Evolutionary conservation across 1,140 invertebrate species (phyloP).

Genomic region (Teleopsis dalmanni): DNA sequence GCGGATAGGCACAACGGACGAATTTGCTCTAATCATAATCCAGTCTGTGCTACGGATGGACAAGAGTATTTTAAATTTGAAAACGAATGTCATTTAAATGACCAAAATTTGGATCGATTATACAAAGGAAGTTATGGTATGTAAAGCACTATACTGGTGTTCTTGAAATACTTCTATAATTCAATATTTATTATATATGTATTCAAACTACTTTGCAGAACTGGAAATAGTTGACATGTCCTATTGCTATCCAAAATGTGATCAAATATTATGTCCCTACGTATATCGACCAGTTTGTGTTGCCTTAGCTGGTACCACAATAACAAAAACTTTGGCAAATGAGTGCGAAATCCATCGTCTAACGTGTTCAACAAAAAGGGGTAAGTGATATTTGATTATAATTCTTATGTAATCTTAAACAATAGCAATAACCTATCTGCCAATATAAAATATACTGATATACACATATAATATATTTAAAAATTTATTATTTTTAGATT

Average conservation of each 20-base stretch:
- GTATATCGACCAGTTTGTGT: constrained; percentile 3
- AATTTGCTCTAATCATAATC: too few species aligned
- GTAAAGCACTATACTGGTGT: not conserved
- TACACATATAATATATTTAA: too few species aligned
- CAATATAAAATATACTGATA: too few species aligned
- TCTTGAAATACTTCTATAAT: not conserved
- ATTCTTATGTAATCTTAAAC: too few species aligned
- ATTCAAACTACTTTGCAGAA: not conserved
- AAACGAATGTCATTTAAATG: constrained; percentile 7
- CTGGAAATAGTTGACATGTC: not conserved
- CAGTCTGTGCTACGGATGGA: constrained; percentile 10
- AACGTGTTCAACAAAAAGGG: not conserved
- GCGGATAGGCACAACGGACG: too few species aligned
- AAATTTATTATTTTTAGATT: too few species aligned
- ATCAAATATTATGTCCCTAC: not conserved
- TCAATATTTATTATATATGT: not conserved
- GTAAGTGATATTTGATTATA: too few species aligned
- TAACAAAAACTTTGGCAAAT: not conserved
- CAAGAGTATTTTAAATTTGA: constrained; percentile 8
- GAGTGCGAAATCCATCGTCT: not conserved
- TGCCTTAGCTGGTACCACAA: not conserved
- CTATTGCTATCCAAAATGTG: constrained; percentile 3
- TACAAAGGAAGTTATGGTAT: constrained; percentile 1
- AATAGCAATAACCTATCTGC: too few species aligned
- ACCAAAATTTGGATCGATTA: constrained; percentile 3